These are phyloP conservation scores for Chrysina gloriosa DNA, from an alignment of 2,888 invertebrate species.

Conservation along the genomic window DNA sequence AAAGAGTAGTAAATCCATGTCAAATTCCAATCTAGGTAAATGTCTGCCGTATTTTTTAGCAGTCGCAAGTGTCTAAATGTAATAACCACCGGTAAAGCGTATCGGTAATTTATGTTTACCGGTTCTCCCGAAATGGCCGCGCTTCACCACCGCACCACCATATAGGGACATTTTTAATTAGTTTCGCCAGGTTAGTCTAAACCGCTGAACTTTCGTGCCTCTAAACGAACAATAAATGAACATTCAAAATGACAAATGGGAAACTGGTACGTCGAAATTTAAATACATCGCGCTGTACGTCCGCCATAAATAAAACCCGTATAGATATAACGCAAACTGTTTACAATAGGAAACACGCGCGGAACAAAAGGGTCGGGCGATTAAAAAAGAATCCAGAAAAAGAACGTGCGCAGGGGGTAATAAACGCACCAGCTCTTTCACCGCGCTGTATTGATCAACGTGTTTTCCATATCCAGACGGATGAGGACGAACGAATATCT, in stretches of 20 bases:
- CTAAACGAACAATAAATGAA: slow-evolving; percentile 18
- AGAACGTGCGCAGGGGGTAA: not conserved
- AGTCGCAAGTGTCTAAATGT: too few relatives aligned
- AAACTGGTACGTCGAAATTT: slow-evolving; percentile 16
- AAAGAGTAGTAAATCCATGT: too few relatives aligned
- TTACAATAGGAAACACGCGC: slow-evolving; percentile 4
- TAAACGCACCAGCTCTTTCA: not conserved
- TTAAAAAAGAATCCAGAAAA: not conserved
- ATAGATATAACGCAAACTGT: not conserved
- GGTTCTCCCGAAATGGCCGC: not conserved
- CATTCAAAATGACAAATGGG: slow-evolving; percentile 6
- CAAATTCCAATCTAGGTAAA: too few relatives aligned
- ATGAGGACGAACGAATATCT: not conserved
- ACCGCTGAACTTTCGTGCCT: slow-evolving; percentile 6
- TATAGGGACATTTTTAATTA: slow-evolving; percentile 10
- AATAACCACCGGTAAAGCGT: too few relatives aligned
- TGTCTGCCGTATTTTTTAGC: too few relatives aligned
- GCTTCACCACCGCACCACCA: slow-evolving; percentile 10
- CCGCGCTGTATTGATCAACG: not conserved
- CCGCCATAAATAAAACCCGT: not conserved
- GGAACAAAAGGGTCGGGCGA: not conserved
- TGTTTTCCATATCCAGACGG: not conserved
- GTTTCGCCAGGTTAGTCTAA: slow-evolving; percentile 13
- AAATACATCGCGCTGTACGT: not conserved
- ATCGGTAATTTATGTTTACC: slow-evolving; percentile 1